phyloP scores from a whole-genome alignment of 1,140 invertebrate species.

The Bombyx mori region DNA sequence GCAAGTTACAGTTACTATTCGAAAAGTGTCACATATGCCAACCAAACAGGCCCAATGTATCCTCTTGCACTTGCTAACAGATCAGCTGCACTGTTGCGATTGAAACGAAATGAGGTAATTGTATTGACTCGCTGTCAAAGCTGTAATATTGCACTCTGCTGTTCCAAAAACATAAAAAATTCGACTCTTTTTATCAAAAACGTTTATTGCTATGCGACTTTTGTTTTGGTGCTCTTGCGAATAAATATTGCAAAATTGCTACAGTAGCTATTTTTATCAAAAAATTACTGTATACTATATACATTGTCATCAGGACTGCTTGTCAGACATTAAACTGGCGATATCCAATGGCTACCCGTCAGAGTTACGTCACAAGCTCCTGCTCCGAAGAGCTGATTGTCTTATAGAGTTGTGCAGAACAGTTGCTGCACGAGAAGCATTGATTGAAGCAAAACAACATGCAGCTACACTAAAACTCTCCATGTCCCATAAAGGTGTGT shows the following conservation, averaged over 20 bases:
- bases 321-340: conserved; percentile 38
- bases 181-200: too few species aligned
- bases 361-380: conserved; percentile 39
- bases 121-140: neutral
- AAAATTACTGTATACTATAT: neutral
- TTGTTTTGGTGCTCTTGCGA: too few species aligned
- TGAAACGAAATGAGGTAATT: conserved; percentile 47
- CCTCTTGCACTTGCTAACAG: conserved; percentile 51
- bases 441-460: conserved; percentile 27
- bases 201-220: too few species aligned
- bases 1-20: conserved; percentile 50
- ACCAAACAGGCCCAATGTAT: conserved; percentile 42
- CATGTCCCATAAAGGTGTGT: conserved; percentile 13
- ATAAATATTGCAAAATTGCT: too few species aligned
- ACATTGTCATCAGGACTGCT: conserved; percentile 31
- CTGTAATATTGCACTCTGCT: neutral
- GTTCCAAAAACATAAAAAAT: too few species aligned
- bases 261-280: neutral
- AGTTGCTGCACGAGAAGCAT: conserved; percentile 19
- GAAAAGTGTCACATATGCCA: conserved; percentile 47
- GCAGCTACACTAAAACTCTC: conserved; percentile 16
- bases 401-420: conserved; percentile 32
- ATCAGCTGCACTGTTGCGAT: conserved; percentile 42
- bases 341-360: conserved; percentile 33
- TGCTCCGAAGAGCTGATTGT: conserved; percentile 45